phyloP scores from a whole-genome alignment of 2,888 invertebrate genomes.

The Eurytoma adleriae region DNA sequence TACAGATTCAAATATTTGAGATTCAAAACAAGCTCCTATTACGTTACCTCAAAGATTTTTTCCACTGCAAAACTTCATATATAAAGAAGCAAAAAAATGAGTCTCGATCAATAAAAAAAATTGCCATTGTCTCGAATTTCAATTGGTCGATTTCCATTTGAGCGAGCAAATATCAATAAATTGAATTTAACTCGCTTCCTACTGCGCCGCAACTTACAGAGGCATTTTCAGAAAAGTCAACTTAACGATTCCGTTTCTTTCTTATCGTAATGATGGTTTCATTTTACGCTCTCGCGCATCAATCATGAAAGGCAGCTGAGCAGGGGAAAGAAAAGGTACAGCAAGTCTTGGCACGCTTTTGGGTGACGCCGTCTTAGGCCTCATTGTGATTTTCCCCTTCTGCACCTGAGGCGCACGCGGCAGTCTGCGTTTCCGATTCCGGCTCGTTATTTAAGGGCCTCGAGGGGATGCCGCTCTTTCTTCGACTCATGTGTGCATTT shows the following conservation, averaged over 20 bases:
- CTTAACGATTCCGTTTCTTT: slow-evolving; percentile 5
- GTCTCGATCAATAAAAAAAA: too few species aligned
- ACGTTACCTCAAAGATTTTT: too few species aligned
- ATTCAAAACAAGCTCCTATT: too few species aligned
- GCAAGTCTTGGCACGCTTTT: slow-evolving; percentile 47
- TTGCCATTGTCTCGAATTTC: too few species aligned
- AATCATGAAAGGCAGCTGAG: slow-evolving; percentile 51
- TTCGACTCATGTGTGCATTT: not conserved
- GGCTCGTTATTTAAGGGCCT: slow-evolving; percentile 16
- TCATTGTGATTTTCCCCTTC: slow-evolving; percentile 50
- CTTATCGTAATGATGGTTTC: slow-evolving; percentile 53
- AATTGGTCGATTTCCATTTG: too few species aligned
- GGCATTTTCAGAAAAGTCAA: not conserved
- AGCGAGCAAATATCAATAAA: too few species aligned
- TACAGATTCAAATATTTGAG: too few species aligned
- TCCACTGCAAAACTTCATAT: too few species aligned
- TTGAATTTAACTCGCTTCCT: not conserved
- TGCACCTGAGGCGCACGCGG: slow-evolving; percentile 59
- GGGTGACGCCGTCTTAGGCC: not conserved
- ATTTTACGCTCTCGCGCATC: slow-evolving; percentile 39
- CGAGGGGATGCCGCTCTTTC: slow-evolving; percentile 1
- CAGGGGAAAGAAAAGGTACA: not conserved
- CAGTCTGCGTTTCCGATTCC: slow-evolving; percentile 54
- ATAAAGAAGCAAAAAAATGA: too few species aligned
- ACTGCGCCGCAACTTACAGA: not conserved